Conservation (phyloP, 2,888 invertebrate genomes). For the Coronaproctus castanopsis region DNA sequence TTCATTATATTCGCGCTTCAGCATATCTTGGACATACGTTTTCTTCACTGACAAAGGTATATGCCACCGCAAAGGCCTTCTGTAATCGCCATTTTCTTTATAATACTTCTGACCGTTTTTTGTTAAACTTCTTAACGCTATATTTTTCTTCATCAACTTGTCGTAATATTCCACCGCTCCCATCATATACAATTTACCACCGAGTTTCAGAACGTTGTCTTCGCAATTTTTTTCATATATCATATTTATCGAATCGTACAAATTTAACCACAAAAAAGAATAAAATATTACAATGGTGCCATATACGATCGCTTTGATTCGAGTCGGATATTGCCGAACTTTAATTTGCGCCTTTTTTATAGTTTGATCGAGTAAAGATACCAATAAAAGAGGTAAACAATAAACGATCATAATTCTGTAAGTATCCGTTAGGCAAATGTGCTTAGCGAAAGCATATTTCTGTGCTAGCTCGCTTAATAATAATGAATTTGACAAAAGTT, state of each 20-base stretch:
- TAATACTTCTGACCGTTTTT: slow-evolving; percentile 38
- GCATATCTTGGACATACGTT: slow-evolving; percentile 37
- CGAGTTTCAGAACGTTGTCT: slow-evolving; percentile 36
- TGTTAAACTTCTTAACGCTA: slow-evolving; percentile 44
- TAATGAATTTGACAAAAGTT: slow-evolving; percentile 41
- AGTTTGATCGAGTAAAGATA: slow-evolving; percentile 22
- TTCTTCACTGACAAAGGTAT: slow-evolving; percentile 44
- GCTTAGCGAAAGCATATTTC: slow-evolving; percentile 56
- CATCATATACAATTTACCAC: slow-evolving; percentile 40
- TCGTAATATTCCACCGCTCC: slow-evolving; percentile 59
- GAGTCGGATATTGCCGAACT: neutral
- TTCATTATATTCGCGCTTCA: slow-evolving; percentile 26
- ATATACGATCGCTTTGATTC: slow-evolving; percentile 32
- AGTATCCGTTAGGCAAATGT: slow-evolving; percentile 42
- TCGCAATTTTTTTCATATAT: slow-evolving; percentile 43
- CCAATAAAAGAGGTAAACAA: slow-evolving; percentile 31
- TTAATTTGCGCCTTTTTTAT: neutral
- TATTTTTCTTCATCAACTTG: slow-evolving; percentile 48
- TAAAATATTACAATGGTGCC: slow-evolving; percentile 35
- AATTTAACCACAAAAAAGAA: slow-evolving; percentile 37
- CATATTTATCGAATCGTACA: slow-evolving; percentile 42
- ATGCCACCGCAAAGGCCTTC: slow-evolving; percentile 40
- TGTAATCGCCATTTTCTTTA: slow-evolving; percentile 47
- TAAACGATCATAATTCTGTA: slow-evolving; percentile 37
- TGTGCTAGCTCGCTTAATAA: slow-evolving; percentile 57